phyloP scores from a whole-genome alignment of 2,888 invertebrate genomes.

The Tenthredo amoena region DNA sequence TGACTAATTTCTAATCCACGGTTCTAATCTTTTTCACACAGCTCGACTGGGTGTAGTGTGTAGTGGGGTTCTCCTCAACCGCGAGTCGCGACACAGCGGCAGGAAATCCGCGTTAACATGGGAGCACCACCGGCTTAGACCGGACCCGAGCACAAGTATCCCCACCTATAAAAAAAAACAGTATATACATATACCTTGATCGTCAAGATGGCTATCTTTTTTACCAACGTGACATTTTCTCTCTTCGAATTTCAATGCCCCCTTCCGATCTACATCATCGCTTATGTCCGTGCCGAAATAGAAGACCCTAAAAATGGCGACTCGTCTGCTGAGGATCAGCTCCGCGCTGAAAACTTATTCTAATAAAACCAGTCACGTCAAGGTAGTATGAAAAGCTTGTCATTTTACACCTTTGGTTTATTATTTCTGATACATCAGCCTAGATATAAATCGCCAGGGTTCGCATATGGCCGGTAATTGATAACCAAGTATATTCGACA shows the following conservation, averaged over 20 bases:
- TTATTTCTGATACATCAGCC: not conserved
- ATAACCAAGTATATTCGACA: not conserved
- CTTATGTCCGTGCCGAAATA: not conserved
- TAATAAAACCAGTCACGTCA: slow-evolving; percentile 72
- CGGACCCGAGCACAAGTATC: not conserved
- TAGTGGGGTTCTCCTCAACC: slow-evolving; percentile 24
- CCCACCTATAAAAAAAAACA: not conserved
- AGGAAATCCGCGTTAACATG: slow-evolving; percentile 50
- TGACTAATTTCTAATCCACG: slow-evolving; percentile 68
- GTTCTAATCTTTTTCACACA: slow-evolving; percentile 52
- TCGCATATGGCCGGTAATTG: not conserved
- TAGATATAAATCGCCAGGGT: not conserved
- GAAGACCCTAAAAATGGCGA: slow-evolving; percentile 74
- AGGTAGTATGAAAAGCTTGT: slow-evolving; percentile 65
- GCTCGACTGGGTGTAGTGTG: slow-evolving; percentile 42
- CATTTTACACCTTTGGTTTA: not conserved
- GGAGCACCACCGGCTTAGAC: not conserved
- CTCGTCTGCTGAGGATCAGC: slow-evolving; percentile 75
- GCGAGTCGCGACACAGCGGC: slow-evolving; percentile 15
- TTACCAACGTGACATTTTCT: not conserved
- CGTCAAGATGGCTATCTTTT: not conserved
- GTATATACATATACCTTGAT: not conserved
- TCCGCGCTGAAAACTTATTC: slow-evolving; percentile 72
- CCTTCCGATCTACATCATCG: not conserved
- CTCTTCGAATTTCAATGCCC: not conserved